Evolutionary conservation across 2,888 invertebrate genomes (phyloP), one percentile per base, ranked within the genome.

Genomic region (Schizotus pectinicornis): DNA sequence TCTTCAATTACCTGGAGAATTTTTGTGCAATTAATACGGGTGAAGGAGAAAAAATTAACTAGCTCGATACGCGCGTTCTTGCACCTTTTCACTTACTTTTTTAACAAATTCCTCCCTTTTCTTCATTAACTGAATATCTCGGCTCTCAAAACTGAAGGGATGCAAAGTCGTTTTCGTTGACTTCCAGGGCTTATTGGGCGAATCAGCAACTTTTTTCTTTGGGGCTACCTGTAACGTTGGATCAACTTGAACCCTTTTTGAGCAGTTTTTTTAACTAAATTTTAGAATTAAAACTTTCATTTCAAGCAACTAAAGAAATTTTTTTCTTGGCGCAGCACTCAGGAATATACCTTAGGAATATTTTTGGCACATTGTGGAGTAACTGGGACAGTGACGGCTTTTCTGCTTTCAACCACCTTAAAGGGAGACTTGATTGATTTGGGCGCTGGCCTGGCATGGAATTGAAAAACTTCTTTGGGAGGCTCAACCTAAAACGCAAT

Each of bases 141-240:
- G 77, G 51, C 84, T 80, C 56, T 88, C 88, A 79, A 92, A 91
- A 63, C 88, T 88, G 70, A 90, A 90, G 8, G 90, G 90, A 51
- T 79, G 43, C 0, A 72, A 67, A 36, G 52, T 66, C 0, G 73
- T 74, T 3, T n/a, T 33, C 6, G 34, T 53, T 3, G 39, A 38
- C 58, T 46, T 37, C 6, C 9, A 45, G 7, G 36, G 8, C 33
- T 55, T 59, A 31, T 3, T 42, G 3, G 42, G n/a, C 11, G 3
- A 8, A 22, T 32, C 36, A 11, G 36, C 11, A 0, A 7, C 9
- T n/a, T 42, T 14, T n/a, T 7, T n/a, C 11, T 12, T 6, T 6
- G 42, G 9, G 11, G 30, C 22, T 22, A 22, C 22, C 22, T 22
- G 9, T 42, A 32, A 32, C 12, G n/a, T 30, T 22, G 6, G 3